Evolutionary conservation across 2,797 vertebrate genomes (phyloP), one percentile per base, ranked within the genome.

Genomic region (Chaenodraco wilsoni): DNA sequence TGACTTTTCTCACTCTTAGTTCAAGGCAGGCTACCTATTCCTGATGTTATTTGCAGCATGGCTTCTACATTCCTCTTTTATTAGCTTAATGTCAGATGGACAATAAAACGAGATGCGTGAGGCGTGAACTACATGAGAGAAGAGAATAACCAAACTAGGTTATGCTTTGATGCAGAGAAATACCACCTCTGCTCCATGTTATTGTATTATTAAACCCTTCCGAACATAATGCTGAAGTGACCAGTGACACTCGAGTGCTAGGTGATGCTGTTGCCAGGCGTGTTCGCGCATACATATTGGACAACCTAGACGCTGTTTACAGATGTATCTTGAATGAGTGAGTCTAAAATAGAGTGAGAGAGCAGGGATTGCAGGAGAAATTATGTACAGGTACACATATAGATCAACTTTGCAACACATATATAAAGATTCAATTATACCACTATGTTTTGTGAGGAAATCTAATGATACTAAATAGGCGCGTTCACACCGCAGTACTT

Each of bases 151-250:
- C 65, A 81, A 86, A 90, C 70, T 87, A 44, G 88, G 89, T 87
- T 87, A 85, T 9, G 50, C 75, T 84, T 74, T 86, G 83, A 83
- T 69, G 85, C 72, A 46, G 71, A 76, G 82, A 40, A 58, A 82
- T n/a, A 33, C 79, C 81, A 76, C 78, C 33, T 71, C 3, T 33
- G 50, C 65, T 83, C 72, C 71, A 68, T 69, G 49, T 70, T 83
- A 81, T 85, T 89, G 79, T 89, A 87, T 89, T 84, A 90, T 88
- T 89, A 62, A 88, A 86, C 76, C 46, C 61, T 78, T 79, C 55
- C n/a, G 77, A 84, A 79, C 76, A 82, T 87, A 78, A 78, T 85
- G 76, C 75, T 74, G 64, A 70, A 89, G 72, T 87, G 88, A 89
- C 88, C 89, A 79, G 61, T 84, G 77, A 69, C 69, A 76, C 44